Conservation (phyloP, 2,888 invertebrate genomes). For the Shargacucullia verbasci region DNA sequence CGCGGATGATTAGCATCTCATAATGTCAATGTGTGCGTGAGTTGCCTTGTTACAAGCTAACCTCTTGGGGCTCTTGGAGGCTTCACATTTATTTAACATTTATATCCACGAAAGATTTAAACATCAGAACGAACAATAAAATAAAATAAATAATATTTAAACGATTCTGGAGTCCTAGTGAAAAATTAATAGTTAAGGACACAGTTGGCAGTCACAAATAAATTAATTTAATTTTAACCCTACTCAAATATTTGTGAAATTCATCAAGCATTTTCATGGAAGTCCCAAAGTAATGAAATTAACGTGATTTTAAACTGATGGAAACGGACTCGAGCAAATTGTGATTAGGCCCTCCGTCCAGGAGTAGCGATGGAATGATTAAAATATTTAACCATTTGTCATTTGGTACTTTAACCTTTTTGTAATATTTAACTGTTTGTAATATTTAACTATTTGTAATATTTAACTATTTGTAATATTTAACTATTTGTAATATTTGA, state of each 20-base stretch:
- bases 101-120: neutral
- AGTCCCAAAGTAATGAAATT: constrained; percentile 59
- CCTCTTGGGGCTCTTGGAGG: no score
- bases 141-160: constrained; percentile 21
- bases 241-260: constrained; percentile 54
- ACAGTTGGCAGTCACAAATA: constrained; percentile 27
- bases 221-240: constrained; percentile 57
- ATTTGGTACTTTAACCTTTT: neutral
- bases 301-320: constrained; percentile 57
- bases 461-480: no score
- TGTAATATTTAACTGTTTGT: no score
- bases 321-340: constrained; percentile 36
- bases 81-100: no score
- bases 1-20: no score
- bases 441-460: no score
- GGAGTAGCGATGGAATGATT: neutral
- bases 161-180: constrained; percentile 11
- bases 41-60: no score
- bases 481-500: no score
- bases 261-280: constrained; percentile 58
- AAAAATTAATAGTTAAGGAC: constrained; percentile 3
- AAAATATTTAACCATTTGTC: neutral
- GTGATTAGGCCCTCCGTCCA: constrained; percentile 4
- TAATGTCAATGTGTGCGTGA: no score
- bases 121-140: constrained; percentile 18